Base-by-base conservation (phyloP, 1,140 invertebrate genomes). In the Dendroctonus valens region DNA sequence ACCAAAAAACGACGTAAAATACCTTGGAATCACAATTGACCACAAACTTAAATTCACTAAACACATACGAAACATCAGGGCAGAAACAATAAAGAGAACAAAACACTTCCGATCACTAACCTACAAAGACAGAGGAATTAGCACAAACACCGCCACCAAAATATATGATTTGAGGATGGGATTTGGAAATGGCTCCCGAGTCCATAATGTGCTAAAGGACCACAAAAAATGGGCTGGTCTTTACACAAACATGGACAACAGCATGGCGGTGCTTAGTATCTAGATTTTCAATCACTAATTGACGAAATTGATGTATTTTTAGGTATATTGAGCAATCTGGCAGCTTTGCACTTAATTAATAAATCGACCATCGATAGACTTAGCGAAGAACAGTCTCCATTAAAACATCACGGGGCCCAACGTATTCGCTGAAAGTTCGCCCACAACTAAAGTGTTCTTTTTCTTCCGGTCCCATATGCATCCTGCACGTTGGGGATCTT, bases 331-430 rank as follows among this genome's bases (percentile, higher is more conserved):
- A 64, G 54, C 14, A 55, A 69, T 62, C 15, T 65, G 40, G 55
- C 67, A 49, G 69, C 71, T 5, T 14, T 72, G 11, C 63, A 83
- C 62, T 59, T 89, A 38, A 80, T 89, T 38, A 87, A 87, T 65
- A 79, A 86, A 62, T 78, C 82, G 0, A 89, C 88, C 0, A 75
- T 89, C 2, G 73, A 80, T 0, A 87, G 89, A 15, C 72, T 89
- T 42, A 88, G 87, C 73, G 75, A 65, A 5, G 79, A 83, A 52
- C 59, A 89, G 4, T 39, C 65, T 7, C 7, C 78, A 81, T n/a
- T 78, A 81, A 37, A 80, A 72, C 40, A 80, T 87, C 2, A 77
- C 80, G 9, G 48, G 89, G 39, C 83, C 85, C 2, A 90, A 89
- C 76, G 85, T 91, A 62, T 77, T 90, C 2, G 78, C 90, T 8